phyloP scores from a whole-genome alignment of 1,140 invertebrate genomes.

The Episyrphus balteatus region DNA sequence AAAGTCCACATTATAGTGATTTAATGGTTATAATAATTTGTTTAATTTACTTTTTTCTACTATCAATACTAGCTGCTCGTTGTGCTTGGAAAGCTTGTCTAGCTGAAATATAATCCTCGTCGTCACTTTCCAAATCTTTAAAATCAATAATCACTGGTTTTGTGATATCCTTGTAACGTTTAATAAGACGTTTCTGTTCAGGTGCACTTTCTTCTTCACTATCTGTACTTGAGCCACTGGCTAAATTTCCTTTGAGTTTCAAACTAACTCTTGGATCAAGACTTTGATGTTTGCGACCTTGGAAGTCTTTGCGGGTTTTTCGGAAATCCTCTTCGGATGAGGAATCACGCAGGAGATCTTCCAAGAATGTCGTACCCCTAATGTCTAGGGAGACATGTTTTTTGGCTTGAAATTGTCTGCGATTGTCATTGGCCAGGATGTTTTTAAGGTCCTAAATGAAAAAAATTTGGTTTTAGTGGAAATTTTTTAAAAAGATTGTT shows the following conservation, averaged over 20 bases:
- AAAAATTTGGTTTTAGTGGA: not conserved
- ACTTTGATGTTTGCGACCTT: slow-evolving; percentile 35
- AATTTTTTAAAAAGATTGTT: not conserved
- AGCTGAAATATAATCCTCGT: slow-evolving; percentile 28
- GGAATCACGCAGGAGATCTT: slow-evolving; percentile 31
- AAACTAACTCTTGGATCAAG: slow-evolving; percentile 33
- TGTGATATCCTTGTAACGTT: slow-evolving; percentile 33
- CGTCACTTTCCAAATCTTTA: slow-evolving; percentile 34
- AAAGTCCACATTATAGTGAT: slow-evolving; percentile 1
- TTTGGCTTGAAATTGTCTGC: slow-evolving; percentile 32
- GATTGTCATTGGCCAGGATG: slow-evolving; percentile 30
- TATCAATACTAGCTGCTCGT: slow-evolving; percentile 34
- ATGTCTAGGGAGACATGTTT: slow-evolving; percentile 35
- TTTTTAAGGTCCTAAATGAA: slow-evolving; percentile 19
- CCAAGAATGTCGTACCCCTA: slow-evolving; percentile 26
- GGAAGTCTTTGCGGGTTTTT: slow-evolving; percentile 31
- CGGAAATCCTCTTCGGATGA: slow-evolving; percentile 35
- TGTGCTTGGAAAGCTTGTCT: slow-evolving; percentile 32
- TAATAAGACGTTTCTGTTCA: slow-evolving; percentile 31
- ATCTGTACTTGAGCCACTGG: slow-evolving; percentile 27
- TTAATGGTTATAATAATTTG: not conserved
- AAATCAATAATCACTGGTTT: slow-evolving; percentile 36
- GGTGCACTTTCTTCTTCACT: slow-evolving; percentile 33
- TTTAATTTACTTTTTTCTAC: slow-evolving; percentile 30
- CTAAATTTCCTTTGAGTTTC: slow-evolving; percentile 31